Evolutionary conservation across 1,140 invertebrate genomes (phyloP).

Genomic region (Pseudomyrmex sp.): DNA sequence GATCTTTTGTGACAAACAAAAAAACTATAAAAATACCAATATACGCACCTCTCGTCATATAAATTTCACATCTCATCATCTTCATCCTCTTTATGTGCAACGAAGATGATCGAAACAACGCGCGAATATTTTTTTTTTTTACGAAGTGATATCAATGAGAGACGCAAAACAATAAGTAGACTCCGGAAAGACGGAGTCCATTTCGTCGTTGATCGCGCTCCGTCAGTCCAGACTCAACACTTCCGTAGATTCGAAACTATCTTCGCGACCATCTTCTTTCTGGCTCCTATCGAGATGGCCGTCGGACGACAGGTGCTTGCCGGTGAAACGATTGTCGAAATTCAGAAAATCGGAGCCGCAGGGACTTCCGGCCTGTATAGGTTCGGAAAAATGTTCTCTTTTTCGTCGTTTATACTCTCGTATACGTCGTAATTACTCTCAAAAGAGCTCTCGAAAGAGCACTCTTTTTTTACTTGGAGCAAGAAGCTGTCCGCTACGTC

Average conservation of each 20-base stretch:
- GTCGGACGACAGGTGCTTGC: slow-evolving; percentile 64
- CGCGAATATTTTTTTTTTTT: neutral
- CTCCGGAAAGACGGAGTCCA: slow-evolving; percentile 6
- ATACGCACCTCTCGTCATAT: neutral
- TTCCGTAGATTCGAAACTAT: slow-evolving; percentile 45
- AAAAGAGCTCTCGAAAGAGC: slow-evolving; percentile 3
- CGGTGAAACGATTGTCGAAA: slow-evolving; percentile 71
- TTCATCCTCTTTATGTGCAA: neutral
- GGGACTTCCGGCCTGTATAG: slow-evolving; percentile 72
- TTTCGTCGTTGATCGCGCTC: slow-evolving; percentile 2
- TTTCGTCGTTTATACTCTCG: slow-evolving; percentile 20
- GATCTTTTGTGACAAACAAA: slow-evolving; percentile 30
- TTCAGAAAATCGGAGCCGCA: slow-evolving; percentile 74
- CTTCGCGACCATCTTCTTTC: slow-evolving; percentile 55
- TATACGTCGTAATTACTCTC: slow-evolving; percentile 33
- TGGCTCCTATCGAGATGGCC: slow-evolving; percentile 63
- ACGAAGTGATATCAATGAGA: neutral
- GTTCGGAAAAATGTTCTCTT: slow-evolving; percentile 66
- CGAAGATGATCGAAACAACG: slow-evolving; percentile 3
- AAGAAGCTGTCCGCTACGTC: slow-evolving; percentile 68
- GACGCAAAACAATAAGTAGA: slow-evolving; percentile 22
- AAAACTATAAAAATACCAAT: slow-evolving; percentile 49
- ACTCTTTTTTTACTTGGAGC: slow-evolving; percentile 74
- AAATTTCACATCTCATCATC: slow-evolving; percentile 5
- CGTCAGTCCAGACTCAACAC: slow-evolving; percentile 67